Base-by-base conservation (phyloP, 53 echinoderm and acorn worm genomes). In the Paelopatides confundens region DNA sequence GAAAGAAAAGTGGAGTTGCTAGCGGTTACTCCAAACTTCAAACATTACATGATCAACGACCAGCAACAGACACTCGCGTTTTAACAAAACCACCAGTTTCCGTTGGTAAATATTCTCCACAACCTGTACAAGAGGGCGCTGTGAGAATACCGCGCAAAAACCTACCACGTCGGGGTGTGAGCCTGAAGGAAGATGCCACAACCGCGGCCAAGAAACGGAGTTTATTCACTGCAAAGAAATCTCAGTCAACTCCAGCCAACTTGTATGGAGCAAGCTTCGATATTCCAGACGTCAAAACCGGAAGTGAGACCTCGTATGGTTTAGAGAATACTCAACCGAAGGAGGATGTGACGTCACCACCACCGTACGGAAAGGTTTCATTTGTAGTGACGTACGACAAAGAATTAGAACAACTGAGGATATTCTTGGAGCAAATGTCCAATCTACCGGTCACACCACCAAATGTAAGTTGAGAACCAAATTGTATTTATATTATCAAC, bases 341-440 rank as follows among this genome's bases (percentile, higher is more conserved):
- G 10, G 47, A 39, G 21, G 76, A 28, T 3, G 18, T 76, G 23
- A 11, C 84, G 62, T 82, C 95, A 6, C 81, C 86, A 52, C 85
- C 76, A 49, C 86, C 90, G 9, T 88, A 70, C 4, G 94, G 99
- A n/a, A 99, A 94, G 69, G 54, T 99, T 66, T 92, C 87, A 24
- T 99, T 99, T 46, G 94, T 94, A 27, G 47, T 99, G 28, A 78
- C 66, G 31, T 99, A 94, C 65, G 94, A 94, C 37, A 40, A 29
- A 3, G 90, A 88, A n/a, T 37, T 87, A 37, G 85, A 91, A 31
- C 93, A 91, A 21, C 86, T 99, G 43, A 92, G 88, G 13, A 85
- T 99, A 17, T 89, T 85, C 53, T 62, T 99, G 54, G 92, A 89
- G 62, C 94, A 94, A 49, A 94, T 90, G 26, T 68, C 89, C n/a